Conservation (phyloP, 1,140 invertebrate genomes). For the Aleiodes sp. region DNA sequence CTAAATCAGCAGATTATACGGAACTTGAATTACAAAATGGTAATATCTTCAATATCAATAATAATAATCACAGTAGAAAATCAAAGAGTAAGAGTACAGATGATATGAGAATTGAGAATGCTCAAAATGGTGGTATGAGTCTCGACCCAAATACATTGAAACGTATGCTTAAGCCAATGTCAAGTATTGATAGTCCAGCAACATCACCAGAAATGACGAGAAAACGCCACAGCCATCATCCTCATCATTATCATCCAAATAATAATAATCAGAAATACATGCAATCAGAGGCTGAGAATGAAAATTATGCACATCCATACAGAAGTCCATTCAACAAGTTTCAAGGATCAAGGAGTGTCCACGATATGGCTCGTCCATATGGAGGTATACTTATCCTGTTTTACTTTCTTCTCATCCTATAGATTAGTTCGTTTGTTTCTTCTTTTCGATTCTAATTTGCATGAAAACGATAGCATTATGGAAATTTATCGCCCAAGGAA, state of each 20-base stretch:
- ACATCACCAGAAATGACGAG: constrained; percentile 89
- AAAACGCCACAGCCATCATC: constrained; percentile 71
- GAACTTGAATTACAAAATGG: constrained; percentile 74
- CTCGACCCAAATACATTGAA: constrained; percentile 89
- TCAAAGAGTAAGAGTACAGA: constrained; percentile 89
- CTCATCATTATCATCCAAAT: constrained; percentile 67
- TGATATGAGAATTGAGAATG: constrained; percentile 77
- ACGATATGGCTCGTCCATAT: constrained; percentile 62
- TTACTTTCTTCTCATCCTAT: not conserved
- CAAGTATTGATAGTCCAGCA: constrained; percentile 84
- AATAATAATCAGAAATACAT: constrained; percentile 67
- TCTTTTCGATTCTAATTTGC: not conserved
- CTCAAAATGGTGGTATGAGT: constrained; percentile 67
- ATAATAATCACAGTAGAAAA: constrained; percentile 75
- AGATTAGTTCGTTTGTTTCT: not conserved
- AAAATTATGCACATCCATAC: constrained; percentile 61
- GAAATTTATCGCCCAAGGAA: too few relatives aligned
- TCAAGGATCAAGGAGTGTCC: constrained; percentile 65
- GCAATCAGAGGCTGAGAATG: constrained; percentile 60
- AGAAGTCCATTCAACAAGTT: constrained; percentile 63
- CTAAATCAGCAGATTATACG: constrained; percentile 80
- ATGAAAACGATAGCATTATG: not conserved
- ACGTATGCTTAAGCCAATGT: constrained; percentile 92
- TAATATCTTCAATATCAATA: constrained; percentile 73
- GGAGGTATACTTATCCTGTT: constrained; percentile 44